Evolutionary conservation across 2,888 invertebrate genomes (phyloP), one percentile per base, ranked within the genome.

Genomic region (Cacoxenus indagator): DNA sequence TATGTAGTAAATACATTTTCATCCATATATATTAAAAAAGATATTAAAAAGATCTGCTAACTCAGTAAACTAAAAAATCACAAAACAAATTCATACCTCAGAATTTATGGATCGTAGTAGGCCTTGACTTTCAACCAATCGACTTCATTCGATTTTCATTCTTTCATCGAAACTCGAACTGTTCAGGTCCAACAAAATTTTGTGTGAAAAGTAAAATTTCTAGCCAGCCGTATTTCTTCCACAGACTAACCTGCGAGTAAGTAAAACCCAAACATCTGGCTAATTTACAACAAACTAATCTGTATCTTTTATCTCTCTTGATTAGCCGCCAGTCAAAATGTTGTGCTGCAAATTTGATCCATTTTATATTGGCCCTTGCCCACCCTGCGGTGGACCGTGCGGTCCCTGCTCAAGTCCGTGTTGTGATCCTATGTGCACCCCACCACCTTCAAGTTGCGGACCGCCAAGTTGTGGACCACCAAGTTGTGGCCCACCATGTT

Each of bases 301-400:
- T n/a, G n/a, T n/a, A n/a, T n/a, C n/a, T n/a, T n/a, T n/a, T n/a
- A n/a, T n/a, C n/a, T n/a, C n/a, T n/a, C n/a, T n/a, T n/a, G n/a
- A n/a, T n/a, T n/a, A n/a, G n/a, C n/a, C n/a, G n/a, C n/a, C n/a
- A n/a, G n/a, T 31, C 29, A 31, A 1, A n/a, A 57, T 29, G 9
- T 6, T 17, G 37, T 22, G 22, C 22, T 43, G 22, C 8, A 22
- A 19, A 14, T 67, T 26, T 26, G 61, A 45, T 37, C 43, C 51
- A 11, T 55, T 64, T 64, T 59, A 48, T 22, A 27, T 62, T 45
- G 61, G 61, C 5, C 61, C 61, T 9, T 61, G 61, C 14, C 61
- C 61, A 11, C 61, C 61, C 8, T 43, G 61, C 43, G 55, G 55
- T 55, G 55, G n/a, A n/a, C n/a, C n/a, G n/a, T n/a, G n/a, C n/a